phyloP scores from a whole-genome alignment of 2,888 invertebrate species.

The Caenorhabditis angaria region DNA sequence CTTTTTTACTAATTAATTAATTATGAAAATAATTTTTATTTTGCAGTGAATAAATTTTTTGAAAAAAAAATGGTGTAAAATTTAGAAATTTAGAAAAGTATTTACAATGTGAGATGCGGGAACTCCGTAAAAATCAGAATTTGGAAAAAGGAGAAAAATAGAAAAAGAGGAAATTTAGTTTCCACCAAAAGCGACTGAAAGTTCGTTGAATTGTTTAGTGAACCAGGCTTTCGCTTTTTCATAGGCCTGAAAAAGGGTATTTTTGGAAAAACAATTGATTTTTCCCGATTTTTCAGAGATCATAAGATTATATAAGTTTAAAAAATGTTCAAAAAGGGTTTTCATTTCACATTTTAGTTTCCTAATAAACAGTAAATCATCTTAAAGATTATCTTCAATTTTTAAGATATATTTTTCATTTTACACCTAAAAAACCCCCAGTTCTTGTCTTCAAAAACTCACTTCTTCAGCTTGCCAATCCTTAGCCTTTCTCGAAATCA shows the following conservation, averaged over 20 bases:
- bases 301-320: background rate
- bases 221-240: constrained; percentile 36
- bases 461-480: constrained; percentile 42
- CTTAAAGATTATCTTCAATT: background rate
- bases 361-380: too few relatives aligned
- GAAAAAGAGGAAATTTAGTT: background rate
- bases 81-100: background rate
- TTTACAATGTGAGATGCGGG: constrained; percentile 26
- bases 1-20: background rate
- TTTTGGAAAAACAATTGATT: constrained; percentile 8
- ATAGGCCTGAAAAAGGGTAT: constrained; percentile 5
- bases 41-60: too few relatives aligned
- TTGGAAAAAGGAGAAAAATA: constrained; percentile 9
- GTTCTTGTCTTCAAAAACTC: background rate
- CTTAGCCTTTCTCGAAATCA: constrained; percentile 37
- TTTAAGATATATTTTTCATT: too few relatives aligned
- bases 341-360: too few relatives aligned
- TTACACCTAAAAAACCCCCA: too few relatives aligned
- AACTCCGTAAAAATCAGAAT: constrained; percentile 23
- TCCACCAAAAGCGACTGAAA: constrained; percentile 32
- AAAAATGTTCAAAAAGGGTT: background rate
- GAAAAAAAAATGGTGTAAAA: too few relatives aligned
- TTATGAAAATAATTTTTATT: background rate
- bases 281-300: background rate
- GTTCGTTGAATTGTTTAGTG: constrained; percentile 37